Base-by-base conservation (phyloP, 2,888 invertebrate species). In the Idaea straminata region DNA sequence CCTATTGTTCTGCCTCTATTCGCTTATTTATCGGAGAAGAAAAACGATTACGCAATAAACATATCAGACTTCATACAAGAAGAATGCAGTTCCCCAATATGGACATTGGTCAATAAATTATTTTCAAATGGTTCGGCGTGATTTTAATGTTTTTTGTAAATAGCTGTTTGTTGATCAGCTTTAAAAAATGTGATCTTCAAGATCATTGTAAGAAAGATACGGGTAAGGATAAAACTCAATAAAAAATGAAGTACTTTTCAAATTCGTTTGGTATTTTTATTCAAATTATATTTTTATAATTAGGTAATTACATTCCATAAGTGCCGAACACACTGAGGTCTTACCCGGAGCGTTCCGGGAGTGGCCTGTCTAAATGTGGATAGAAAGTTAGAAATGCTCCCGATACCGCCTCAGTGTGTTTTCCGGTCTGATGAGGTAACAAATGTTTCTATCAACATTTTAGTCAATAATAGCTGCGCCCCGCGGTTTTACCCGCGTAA, bases 21-120 rank as follows among this genome's bases (percentile, higher is more conserved):
- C 65, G 82, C 84, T 3, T 88, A 84, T 69, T 75, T 91, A 15
- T 78, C 79, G 0, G 83, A 87, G 67, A 85, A 77, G 62, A 85
- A 79, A 66, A 72, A 69, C 7, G 79, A 84, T 25, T 80, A 80
- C 57, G 73, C 71, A 16, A 66, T 79, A 0, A 75, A 85, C 71
- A 72, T 85, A 13, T 65, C 74, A 0, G 72, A 73, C 3, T 69
- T 63, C 59, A 57, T 73, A 15, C 63, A 69, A 15, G 61, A 68
- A 35, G 57, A 66, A 25, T 63, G 68, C 15, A 64, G 63, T 38
- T 64, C 59, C 1, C 60, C 73, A 0, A 65, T 73, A 6, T 65
- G 69, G 5, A 35, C 38, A 2, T 57, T 69, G 34, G 64, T 73
- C 25, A 69, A 63, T 15, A 72, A 66, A 69, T 68, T 75, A 36